Conservation (phyloP, 37 sponge, comb jelly and placozoan genomes). For the Tethya wilhelma region DNA sequence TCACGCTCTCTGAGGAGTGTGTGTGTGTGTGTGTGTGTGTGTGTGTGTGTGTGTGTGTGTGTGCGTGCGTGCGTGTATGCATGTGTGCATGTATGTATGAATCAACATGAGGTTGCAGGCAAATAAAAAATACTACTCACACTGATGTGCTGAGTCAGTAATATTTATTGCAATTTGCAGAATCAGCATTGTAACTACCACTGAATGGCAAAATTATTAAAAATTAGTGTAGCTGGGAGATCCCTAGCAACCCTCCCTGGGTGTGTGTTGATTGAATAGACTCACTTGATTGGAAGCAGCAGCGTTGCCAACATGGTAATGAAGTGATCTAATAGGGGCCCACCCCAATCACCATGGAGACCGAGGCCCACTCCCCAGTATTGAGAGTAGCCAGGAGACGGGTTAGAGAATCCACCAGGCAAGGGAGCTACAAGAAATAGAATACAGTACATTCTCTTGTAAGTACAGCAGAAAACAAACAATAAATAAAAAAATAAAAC, state of each 20-base stretch:
- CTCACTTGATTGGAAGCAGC: conserved; percentile 82
- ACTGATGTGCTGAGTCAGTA: no score
- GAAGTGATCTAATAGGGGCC: conserved; percentile 86
- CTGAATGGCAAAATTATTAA: background rate
- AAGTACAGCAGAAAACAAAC: no score
- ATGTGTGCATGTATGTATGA: background rate
- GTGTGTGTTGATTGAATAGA: background rate
- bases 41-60: background rate
- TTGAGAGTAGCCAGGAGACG: conserved; percentile 14
- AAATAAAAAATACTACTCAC: no score
- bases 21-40: no score
- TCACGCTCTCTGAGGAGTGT: conserved; percentile 64
- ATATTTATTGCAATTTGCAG: background rate
- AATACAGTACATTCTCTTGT: no score
- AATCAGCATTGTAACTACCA: background rate
- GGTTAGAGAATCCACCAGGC: no score
- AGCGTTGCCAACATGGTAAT: conserved; percentile 79
- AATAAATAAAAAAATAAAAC: no score
- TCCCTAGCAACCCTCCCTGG: background rate
- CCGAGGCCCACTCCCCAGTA: conserved; percentile 61
- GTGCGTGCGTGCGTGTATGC: background rate
- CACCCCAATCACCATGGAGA: conserved; percentile 78
- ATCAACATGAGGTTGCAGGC: background rate
- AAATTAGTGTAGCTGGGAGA: no score
- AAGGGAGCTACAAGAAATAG: no score